A percentile compares a stretch with the other conserved stretches of the same genome.
Conservation (phyloP, 2,797 vertebrate species). For the Rhabdophis nuchalis region DNA sequence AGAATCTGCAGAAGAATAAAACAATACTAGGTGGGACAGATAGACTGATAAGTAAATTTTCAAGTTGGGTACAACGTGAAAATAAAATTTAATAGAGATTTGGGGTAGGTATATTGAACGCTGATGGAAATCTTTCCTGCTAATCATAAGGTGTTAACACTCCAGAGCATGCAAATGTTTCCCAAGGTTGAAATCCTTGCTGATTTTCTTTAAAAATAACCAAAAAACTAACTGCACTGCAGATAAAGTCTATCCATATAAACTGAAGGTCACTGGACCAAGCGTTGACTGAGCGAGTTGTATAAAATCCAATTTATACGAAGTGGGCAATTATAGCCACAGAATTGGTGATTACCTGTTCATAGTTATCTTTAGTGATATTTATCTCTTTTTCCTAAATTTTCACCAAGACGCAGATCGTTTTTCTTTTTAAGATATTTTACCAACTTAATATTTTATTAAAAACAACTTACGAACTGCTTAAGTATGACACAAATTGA, state of each 20-base stretch:
- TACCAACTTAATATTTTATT: slow-evolving; percentile 12
- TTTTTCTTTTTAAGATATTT: not conserved
- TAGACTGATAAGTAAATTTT: slow-evolving; percentile 2
- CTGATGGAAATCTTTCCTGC: slow-evolving; percentile 28
- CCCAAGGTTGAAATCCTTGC: slow-evolving; percentile 6
- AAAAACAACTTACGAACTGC: not conserved
- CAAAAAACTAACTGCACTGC: not conserved
- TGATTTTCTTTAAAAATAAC: not conserved
- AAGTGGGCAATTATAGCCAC: slow-evolving; percentile 50
- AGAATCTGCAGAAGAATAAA: not conserved
- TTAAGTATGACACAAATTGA: not conserved
- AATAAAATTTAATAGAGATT: not conserved
- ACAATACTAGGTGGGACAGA: not conserved
- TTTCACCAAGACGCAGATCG: not conserved
- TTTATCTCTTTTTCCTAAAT: slow-evolving; percentile 15
- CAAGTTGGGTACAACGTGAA: not conserved
- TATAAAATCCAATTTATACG: slow-evolving; percentile 58
- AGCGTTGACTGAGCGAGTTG: slow-evolving; percentile 19
- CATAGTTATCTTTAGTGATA: slow-evolving; percentile 16
- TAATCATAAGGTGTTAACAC: slow-evolving; percentile 9
- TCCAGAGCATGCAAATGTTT: not conserved
- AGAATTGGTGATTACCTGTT: slow-evolving; percentile 47
- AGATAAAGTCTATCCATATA: not conserved
- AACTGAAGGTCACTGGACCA: not conserved
- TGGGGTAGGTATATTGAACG: not conserved